Base-by-base conservation (phyloP, 2,113 vertebrate genomes). In the Percopsis transmontana region DNA sequence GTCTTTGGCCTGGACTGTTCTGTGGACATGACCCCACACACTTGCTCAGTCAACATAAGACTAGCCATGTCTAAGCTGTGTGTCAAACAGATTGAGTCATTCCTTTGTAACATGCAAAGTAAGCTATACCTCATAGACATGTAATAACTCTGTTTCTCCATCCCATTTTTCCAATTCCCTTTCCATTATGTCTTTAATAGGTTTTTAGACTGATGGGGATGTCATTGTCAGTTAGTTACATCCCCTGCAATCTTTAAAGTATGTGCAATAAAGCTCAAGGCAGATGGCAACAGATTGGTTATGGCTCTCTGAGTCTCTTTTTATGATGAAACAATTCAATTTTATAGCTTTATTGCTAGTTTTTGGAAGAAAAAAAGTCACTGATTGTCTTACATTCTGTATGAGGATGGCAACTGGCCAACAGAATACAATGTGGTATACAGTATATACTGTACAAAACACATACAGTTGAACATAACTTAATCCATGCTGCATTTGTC, bases 51-150 rank as follows among this genome's bases (percentile, higher is more conserved):
- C 73, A 50, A 19, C 41, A 33, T 65, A 77, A 71, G 51, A 80
- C 66, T 50, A 62, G 70, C 79, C 74, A 79, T 12, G 51, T 70
- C 74, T 80, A 73, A 79, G 76, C 50, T 75, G 24, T 69, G 57
- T 67, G 51, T 76, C 69, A 70, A 33, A 42, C 12, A 62, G 55
- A 66, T 63, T 81, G 74, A 85, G 50, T 82, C 72, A 74, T 71
- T 72, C 38, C 72, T 41, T 48, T 72, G 44, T 41, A 39, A 50
- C 23, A 20, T 58, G 42, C 48, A 27, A 8, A 20, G 15, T 52
- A 70, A 64, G 9, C 24, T 20, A 62, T 60, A 66, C 45, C 73
- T 66, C 11, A 27, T 54, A 51, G 53, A 54, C 53, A 68, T 42
- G 9, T 15, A 62, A 6, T 69, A 7, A 5, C 2, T 19, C 5